Conservation (phyloP, 2,888 invertebrate species). For the Mythimna albipuncta region DNA sequence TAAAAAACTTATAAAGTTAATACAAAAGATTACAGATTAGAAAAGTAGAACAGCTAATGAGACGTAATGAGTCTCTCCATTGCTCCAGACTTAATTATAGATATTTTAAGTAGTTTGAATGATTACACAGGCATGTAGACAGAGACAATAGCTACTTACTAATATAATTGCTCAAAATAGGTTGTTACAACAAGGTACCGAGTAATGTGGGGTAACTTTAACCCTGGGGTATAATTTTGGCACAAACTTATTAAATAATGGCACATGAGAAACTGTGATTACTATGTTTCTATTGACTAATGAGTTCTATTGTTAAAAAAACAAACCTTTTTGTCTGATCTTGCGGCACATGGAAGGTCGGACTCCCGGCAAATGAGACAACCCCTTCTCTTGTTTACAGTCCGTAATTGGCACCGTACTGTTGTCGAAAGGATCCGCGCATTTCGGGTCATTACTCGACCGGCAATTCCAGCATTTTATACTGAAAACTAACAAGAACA, state of each 20-base stretch:
- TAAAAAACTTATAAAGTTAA: no score
- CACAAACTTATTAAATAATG: no score
- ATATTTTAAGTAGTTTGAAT: not conserved
- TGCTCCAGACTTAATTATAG: not conserved
- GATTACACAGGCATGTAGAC: not conserved
- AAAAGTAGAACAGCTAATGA: not conserved
- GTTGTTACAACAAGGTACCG: no score
- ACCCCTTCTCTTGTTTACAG: slow-evolving; percentile 91
- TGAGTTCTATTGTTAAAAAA: not conserved
- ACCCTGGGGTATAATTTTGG: no score
- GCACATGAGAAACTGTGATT: no score
- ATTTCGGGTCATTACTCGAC: slow-evolving; percentile 97
- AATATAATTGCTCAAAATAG: not conserved
- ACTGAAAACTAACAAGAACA: slow-evolving; percentile 85
- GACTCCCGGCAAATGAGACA: slow-evolving; percentile 93
- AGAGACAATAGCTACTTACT: not conserved
- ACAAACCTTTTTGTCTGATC: slow-evolving; percentile 95
- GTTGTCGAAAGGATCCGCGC: slow-evolving; percentile 98
- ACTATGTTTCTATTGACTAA: no score
- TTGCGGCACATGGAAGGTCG: slow-evolving; percentile 97
- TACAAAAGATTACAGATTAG: not conserved
- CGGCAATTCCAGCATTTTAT: slow-evolving; percentile 98
- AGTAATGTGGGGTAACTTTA: no score
- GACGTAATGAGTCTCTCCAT: not conserved
- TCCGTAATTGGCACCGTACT: slow-evolving; percentile 96